Evolutionary conservation across 2,113 vertebrate genomes (phyloP).

Genomic region (Amphiprion ocellaris): DNA sequence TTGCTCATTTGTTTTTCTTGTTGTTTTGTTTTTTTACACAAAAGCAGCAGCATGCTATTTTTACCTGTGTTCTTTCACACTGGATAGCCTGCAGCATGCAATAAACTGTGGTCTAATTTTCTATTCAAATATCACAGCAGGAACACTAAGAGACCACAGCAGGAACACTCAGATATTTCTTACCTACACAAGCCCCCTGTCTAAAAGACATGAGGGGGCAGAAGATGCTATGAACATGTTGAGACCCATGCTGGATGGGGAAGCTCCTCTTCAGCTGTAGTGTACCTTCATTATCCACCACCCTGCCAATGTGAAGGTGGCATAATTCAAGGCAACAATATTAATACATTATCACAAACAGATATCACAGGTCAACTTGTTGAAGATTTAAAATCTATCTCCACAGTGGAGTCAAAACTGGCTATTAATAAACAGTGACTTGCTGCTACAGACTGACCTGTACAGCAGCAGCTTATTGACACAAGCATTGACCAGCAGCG

Average conservation of each 20-base stretch:
- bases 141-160: constrained; percentile 21
- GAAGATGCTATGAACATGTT: constrained; percentile 93
- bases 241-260: constrained; percentile 90
- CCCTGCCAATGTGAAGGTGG: constrained; percentile 76
- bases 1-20: not conserved
- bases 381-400: not conserved
- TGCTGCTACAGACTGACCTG: constrained; percentile 80
- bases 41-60: constrained; percentile 34
- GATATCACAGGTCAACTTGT: not conserved
- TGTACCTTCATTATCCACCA: constrained; percentile 93
- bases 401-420: constrained; percentile 10
- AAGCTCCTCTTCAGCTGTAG: constrained; percentile 93
- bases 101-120: constrained; percentile 42
- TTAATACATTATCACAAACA: not conserved
- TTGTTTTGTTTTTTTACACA: not conserved
- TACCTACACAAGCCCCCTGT: constrained; percentile 95
- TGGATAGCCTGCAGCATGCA: constrained; percentile 25
- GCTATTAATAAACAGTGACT: constrained; percentile 10
- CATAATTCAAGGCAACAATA: not conserved
- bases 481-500: constrained; percentile 92
- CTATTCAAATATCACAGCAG: constrained; percentile 38
- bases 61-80: constrained; percentile 3
- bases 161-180: constrained; percentile 53
- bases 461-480: constrained; percentile 94
- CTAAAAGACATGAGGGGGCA: constrained; percentile 97